phyloP scores from a whole-genome alignment of 1,140 invertebrate genomes.

The Brachionus calyciflorus region DNA sequence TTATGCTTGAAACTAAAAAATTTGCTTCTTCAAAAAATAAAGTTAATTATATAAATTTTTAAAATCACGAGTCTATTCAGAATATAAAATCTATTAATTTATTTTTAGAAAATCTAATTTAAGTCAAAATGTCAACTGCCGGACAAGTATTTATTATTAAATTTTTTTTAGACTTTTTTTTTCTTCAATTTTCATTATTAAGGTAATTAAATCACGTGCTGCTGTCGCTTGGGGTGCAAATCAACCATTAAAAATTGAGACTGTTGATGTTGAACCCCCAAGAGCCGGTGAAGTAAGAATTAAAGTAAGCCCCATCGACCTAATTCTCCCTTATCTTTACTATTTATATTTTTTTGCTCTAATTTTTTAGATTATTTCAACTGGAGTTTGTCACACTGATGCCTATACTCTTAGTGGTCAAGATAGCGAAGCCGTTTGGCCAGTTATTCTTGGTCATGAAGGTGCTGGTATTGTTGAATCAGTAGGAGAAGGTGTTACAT shows the following conservation, averaged over 20 bases:
- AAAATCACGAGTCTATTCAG: too few species aligned
- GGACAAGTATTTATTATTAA: neutral
- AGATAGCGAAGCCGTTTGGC: conserved; percentile 91
- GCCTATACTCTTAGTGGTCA: conserved; percentile 84
- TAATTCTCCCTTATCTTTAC: conserved; percentile 56
- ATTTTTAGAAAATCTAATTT: neutral
- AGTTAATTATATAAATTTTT: too few species aligned
- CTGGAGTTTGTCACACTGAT: conserved; percentile 97
- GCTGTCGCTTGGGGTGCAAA: conserved; percentile 61
- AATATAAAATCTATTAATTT: too few species aligned
- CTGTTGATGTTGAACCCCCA: conserved; percentile 88
- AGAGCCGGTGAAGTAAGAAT: conserved; percentile 70
- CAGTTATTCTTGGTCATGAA: conserved; percentile 71
- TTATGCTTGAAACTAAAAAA: too few species aligned
- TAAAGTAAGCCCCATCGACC: neutral
- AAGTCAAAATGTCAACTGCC: conserved; percentile 13
- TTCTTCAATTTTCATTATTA: neutral
- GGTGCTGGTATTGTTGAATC: conserved; percentile 93
- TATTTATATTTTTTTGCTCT: neutral
- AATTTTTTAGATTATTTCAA: conserved; percentile 53
- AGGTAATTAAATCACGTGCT: conserved; percentile 56
- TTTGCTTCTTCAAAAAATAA: too few species aligned
- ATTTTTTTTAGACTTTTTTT: neutral
- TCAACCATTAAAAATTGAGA: conserved; percentile 80
- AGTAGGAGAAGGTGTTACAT: conserved; percentile 84